A percentile compares a stretch with the other conserved stretches of the same genome.
These are phyloP conservation scores for Limulus polyphemus DNA, from an alignment of 2,888 invertebrate genomes.

Conservation along the genomic window DNA sequence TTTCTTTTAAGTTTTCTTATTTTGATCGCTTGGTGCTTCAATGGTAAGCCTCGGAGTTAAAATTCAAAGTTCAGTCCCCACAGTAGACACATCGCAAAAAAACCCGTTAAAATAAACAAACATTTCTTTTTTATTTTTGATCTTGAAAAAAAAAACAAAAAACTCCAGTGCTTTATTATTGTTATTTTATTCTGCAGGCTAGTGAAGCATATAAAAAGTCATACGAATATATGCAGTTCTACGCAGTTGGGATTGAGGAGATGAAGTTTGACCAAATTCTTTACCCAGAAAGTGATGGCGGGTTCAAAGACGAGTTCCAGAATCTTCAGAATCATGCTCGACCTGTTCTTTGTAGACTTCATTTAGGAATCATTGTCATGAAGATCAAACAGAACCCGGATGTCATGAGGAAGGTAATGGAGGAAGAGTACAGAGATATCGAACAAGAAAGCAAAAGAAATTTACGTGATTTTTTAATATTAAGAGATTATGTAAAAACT, in stretches of 20 bases:
- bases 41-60: too few species aligned
- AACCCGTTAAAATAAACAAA: too few species aligned
- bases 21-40: too few species aligned
- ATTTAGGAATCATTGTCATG: conserved; percentile 45
- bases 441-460: conserved; percentile 38
- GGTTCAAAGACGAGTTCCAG: conserved; percentile 44
- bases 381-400: conserved; percentile 41
- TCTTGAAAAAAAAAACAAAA: too few species aligned
- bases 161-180: too few species aligned
- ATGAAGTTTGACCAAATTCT: conserved; percentile 49
- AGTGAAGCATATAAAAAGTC: conserved; percentile 42
- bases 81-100: too few species aligned
- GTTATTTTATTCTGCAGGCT: conserved; percentile 7
- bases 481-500: conserved; percentile 50
- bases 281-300: conserved; percentile 31
- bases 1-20: too few species aligned
- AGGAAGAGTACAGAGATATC: conserved; percentile 34
- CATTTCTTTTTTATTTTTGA: too few species aligned
- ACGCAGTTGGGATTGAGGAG: conserved; percentile 56
- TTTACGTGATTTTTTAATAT: conserved; percentile 49
- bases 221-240: conserved; percentile 55
- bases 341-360: conserved; percentile 54
- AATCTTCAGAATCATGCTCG: conserved; percentile 47
- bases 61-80: too few species aligned
- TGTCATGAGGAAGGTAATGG: conserved; percentile 35